These are phyloP conservation scores for Limnephilus rhombicus DNA, from an alignment of 2,888 invertebrate species.

Conservation along the genomic window DNA sequence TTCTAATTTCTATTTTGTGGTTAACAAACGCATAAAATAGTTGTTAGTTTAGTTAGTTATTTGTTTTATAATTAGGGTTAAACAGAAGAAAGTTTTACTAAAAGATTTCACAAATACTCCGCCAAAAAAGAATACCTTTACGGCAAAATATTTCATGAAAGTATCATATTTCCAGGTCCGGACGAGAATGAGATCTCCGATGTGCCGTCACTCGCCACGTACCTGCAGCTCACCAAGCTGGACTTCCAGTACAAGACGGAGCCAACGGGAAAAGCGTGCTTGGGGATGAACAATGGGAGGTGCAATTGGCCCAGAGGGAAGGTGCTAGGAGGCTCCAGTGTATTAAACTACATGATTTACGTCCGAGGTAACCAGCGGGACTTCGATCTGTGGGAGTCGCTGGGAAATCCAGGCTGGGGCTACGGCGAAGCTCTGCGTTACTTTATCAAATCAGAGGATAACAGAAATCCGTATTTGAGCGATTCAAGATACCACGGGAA, in stretches of 20 bases:
- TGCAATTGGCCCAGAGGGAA: conserved; percentile 95
- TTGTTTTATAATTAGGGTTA: not conserved
- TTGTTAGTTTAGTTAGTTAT: not conserved
- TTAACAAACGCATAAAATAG: not conserved
- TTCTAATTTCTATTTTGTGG: not conserved
- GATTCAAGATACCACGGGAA: conserved; percentile 83
- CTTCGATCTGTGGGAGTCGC: conserved; percentile 92
- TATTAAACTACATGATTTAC: conserved; percentile 94
- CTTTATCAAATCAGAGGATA: conserved; percentile 94
- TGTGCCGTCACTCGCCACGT: conserved; percentile 91
- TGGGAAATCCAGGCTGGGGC: conserved; percentile 94
- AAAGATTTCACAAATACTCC: not conserved
- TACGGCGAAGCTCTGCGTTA: conserved; percentile 91
- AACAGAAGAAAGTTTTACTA: not conserved
- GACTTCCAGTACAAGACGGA: conserved; percentile 96
- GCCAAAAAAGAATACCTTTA: not conserved
- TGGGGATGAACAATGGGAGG: conserved; percentile 88
- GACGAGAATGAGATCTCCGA: conserved; percentile 93
- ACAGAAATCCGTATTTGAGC: conserved; percentile 89
- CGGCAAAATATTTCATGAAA: not conserved
- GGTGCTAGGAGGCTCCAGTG: conserved; percentile 92
- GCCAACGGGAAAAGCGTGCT: conserved; percentile 87
- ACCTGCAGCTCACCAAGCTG: conserved; percentile 89
- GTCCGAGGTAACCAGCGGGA: conserved; percentile 90
- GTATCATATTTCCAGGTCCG: conserved; percentile 80